These are phyloP conservation scores for Callipepla squamata DNA, from an alignment of 2,113 vertebrate genomes.

Conservation along the genomic window DNA sequence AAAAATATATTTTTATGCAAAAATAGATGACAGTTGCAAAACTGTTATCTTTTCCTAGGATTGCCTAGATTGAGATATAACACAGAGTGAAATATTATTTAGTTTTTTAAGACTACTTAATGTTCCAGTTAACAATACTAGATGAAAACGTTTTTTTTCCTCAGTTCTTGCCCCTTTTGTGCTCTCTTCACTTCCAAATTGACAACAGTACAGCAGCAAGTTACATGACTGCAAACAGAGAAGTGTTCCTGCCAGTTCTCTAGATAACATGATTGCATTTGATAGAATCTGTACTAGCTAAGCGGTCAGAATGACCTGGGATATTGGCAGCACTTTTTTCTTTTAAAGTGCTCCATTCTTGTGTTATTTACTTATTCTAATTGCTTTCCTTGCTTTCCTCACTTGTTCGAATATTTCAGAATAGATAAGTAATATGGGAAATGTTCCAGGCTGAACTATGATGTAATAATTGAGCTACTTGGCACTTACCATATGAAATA, in stretches of 20 bases:
- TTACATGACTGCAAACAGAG: background rate
- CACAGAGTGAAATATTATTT: background rate
- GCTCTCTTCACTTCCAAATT: background rate
- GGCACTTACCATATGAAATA: slow-evolving; percentile 23
- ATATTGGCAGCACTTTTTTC: background rate
- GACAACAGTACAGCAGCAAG: background rate
- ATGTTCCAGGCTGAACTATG: slow-evolving; percentile 20
- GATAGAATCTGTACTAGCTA: background rate
- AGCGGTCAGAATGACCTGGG: background rate
- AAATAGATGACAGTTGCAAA: background rate
- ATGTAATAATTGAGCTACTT: slow-evolving; percentile 13
- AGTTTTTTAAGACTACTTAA: background rate
- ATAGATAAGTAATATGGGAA: slow-evolving; percentile 30
- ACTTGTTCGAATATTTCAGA: background rate
- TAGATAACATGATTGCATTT: background rate
- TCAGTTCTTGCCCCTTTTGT: background rate
- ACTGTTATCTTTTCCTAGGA: background rate
- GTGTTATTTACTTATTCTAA: slow-evolving; percentile 25
- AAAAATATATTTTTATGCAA: background rate
- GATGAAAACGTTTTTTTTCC: background rate
- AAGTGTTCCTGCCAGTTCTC: background rate
- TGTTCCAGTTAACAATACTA: background rate
- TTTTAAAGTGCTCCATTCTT: background rate
- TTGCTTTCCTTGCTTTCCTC: background rate
- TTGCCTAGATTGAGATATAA: background rate